phyloP scores from a whole-genome alignment of 2,888 invertebrate genomes.

The Pseudococcus jackbeardsleyi region DNA sequence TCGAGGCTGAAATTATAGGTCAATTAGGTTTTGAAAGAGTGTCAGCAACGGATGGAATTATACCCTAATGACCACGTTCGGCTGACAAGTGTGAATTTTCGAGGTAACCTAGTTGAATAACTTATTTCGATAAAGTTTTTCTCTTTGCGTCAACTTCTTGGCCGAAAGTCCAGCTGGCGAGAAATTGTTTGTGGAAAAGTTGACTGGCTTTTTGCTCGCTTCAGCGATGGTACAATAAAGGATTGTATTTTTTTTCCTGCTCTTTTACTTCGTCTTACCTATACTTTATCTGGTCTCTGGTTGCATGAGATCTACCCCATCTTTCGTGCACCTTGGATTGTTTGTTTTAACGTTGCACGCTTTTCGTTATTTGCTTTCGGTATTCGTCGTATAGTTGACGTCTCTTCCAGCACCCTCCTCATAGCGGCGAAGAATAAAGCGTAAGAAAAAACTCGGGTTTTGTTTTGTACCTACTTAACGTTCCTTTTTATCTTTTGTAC shows the following conservation, averaged over 20 bases:
- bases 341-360: constrained; percentile 35
- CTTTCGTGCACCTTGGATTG: not conserved
- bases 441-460: constrained; percentile 26
- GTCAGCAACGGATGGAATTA: not conserved
- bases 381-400: not conserved
- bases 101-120: constrained; percentile 18
- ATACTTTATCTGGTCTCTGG: not conserved
- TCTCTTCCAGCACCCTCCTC: not conserved
- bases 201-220: constrained; percentile 37
- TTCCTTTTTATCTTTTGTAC: constrained; percentile 37
- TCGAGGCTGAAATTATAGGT: not conserved
- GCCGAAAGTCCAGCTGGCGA: constrained; percentile 32
- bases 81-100: constrained; percentile 50
- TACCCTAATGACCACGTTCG: constrained; percentile 26
- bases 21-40: not conserved
- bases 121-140: constrained; percentile 16
- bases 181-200: constrained; percentile 26
- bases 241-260: not conserved
- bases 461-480: constrained; percentile 27
- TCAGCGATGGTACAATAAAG: constrained; percentile 17
- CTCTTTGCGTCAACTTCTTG: constrained; percentile 16
- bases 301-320: not conserved
- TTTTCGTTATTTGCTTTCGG: constrained; percentile 25
- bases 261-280: not conserved
- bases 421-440: not conserved